Conservation (phyloP, 2,888 invertebrate species). For the Eristalis intricaria region DNA sequence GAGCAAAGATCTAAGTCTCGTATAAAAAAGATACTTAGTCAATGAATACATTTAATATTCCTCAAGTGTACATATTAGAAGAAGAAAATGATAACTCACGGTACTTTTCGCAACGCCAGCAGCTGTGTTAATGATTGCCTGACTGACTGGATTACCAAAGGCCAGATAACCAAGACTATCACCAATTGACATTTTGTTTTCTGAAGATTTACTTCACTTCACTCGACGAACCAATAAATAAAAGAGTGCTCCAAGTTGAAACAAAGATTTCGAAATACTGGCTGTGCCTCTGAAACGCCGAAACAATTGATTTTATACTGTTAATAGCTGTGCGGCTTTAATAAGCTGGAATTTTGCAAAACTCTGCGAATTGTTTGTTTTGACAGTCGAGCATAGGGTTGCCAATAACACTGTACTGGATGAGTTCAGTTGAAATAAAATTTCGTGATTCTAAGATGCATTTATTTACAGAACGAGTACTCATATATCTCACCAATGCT, state of each 20-base stretch:
- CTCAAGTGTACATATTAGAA: background rate
- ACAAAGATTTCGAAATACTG: background rate
- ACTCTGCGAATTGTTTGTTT: background rate
- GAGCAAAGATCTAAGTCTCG: background rate
- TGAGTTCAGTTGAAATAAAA: too few relatives aligned
- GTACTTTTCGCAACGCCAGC: slow-evolving; percentile 74
- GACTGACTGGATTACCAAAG: slow-evolving; percentile 79
- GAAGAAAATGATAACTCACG: slow-evolving; percentile 73
- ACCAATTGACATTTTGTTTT: slow-evolving; percentile 75
- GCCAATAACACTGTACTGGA: background rate
- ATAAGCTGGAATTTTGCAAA: background rate
- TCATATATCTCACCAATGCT: background rate
- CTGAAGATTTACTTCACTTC: background rate
- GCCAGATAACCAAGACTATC: slow-evolving; percentile 78
- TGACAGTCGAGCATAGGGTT: background rate
- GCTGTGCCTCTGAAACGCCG: background rate
- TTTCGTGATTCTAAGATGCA: background rate
- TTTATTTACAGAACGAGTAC: accelerated
- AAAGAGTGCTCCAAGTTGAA: background rate
- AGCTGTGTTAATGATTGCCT: slow-evolving; percentile 75
- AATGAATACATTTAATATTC: background rate
- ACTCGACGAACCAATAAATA: background rate
- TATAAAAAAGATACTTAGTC: background rate
- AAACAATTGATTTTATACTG: background rate
- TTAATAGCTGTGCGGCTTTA: background rate